These are phyloP conservation scores for Nysson spinosus DNA, from an alignment of 2,888 invertebrate genomes.

Conservation along the genomic window DNA sequence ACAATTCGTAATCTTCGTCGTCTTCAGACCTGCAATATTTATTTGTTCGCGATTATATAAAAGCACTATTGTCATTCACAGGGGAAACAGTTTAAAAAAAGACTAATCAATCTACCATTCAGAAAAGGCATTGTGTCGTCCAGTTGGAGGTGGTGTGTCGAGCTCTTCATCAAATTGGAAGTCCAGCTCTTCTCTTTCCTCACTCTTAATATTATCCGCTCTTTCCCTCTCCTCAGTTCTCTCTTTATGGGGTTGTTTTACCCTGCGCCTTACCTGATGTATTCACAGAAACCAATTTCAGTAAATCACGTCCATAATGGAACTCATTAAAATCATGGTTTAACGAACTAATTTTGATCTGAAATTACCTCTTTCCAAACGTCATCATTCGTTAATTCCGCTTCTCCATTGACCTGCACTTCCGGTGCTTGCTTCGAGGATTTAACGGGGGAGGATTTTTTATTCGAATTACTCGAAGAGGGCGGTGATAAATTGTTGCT, in stretches of 20 bases:
- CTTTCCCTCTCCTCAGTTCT: conserved; percentile 66
- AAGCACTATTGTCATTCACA: not conserved
- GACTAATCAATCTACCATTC: conserved; percentile 78
- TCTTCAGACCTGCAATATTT: conserved; percentile 82
- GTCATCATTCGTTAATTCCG: conserved; percentile 71
- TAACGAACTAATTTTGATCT: not conserved
- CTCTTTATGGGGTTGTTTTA: conserved; percentile 73
- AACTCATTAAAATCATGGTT: conserved; percentile 29
- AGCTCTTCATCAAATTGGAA: conserved; percentile 99
- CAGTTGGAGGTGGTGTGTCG: conserved; percentile 85
- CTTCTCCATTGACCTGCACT: conserved; percentile 61
- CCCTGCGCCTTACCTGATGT: conserved; percentile 76
- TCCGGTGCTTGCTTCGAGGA: conserved; percentile 10
- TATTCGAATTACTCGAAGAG: not conserved
- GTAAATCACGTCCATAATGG: too few species aligned
- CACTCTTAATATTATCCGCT: conserved; percentile 59
- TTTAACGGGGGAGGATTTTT: conserved; percentile 9
- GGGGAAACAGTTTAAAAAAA: not conserved
- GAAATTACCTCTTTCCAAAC: conserved; percentile 81
- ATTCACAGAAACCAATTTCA: conserved; percentile 15
- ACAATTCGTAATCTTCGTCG: conserved; percentile 92
- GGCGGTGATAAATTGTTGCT: conserved; percentile 14
- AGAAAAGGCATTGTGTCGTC: conserved; percentile 89
- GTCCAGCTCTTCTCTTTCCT: conserved; percentile 90
- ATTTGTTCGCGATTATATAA: not conserved